Conservation (phyloP, 1,140 invertebrate species). For the Macrobrachium rosenbergii region DNA sequence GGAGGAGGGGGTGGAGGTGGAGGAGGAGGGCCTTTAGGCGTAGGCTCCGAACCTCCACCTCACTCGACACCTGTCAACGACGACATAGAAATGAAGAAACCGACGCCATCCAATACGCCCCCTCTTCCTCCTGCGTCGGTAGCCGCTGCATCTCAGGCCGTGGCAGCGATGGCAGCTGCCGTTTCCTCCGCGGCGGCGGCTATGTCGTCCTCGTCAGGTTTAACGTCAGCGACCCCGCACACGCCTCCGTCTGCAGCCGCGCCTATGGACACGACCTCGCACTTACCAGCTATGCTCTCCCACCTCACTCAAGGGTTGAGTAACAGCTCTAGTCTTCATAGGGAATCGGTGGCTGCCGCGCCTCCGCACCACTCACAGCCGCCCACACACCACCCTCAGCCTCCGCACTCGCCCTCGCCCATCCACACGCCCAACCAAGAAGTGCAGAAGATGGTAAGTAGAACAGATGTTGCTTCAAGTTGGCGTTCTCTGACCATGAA, state of each 20-base stretch:
- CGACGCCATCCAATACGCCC: not conserved
- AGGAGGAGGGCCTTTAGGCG: not conserved
- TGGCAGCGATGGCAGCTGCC: not conserved
- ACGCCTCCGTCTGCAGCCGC: constrained; percentile 44
- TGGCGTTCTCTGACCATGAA: not conserved
- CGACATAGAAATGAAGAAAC: constrained; percentile 34
- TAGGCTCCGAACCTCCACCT: constrained; percentile 2
- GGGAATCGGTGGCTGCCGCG: constrained; percentile 39
- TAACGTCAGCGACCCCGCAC: not conserved
- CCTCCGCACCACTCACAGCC: not conserved
- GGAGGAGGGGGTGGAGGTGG: constrained; percentile 26
- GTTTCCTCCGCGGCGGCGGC: constrained; percentile 31
- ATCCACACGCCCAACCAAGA: constrained; percentile 42
- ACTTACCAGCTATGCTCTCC: constrained; percentile 55
- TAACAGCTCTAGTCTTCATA: constrained; percentile 28
- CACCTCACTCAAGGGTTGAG: constrained; percentile 48
- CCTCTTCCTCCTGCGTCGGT: not conserved
- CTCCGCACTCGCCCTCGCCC: constrained; percentile 23
- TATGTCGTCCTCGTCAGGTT: not conserved
- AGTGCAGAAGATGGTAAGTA: constrained; percentile 57
- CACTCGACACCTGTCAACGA: constrained; percentile 26
- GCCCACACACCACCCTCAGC: constrained; percentile 7
- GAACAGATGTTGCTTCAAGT: not conserved
- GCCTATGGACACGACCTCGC: constrained; percentile 58
- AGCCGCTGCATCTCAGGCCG: not conserved